Conservation (phyloP, 2,113 vertebrate species). For the Orycteropus afer region DNA sequence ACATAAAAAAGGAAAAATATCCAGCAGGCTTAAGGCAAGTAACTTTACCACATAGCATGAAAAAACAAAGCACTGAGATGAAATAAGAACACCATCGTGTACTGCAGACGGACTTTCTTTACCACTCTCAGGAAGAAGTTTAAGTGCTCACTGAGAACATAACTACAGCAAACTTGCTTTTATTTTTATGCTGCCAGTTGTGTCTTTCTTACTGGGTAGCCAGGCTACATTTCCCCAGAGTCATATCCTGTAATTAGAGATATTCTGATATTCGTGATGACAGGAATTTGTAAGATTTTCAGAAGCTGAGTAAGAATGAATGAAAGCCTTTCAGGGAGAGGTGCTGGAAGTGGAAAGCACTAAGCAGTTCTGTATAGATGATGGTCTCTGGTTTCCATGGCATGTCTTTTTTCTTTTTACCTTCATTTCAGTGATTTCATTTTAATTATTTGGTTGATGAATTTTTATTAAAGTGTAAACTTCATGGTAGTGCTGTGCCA, state of each 20-base stretch:
- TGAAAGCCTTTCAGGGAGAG: constrained; percentile 13
- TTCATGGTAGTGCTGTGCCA: neutral
- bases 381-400: neutral
- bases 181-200: constrained; percentile 57
- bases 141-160: neutral
- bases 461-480: constrained; percentile 46
- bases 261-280: constrained; percentile 54
- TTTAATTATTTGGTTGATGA: constrained; percentile 43
- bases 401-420: constrained; percentile 24
- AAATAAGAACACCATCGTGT: neutral
- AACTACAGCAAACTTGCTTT: constrained; percentile 55
- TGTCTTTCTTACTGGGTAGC: constrained; percentile 69
- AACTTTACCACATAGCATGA: constrained; percentile 60
- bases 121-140: constrained; percentile 61
- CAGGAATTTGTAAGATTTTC: constrained; percentile 3
- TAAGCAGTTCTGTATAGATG: neutral
- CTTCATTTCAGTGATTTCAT: constrained; percentile 41
- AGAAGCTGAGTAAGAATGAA: constrained; percentile 14
- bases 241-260: constrained; percentile 67
- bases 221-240: constrained; percentile 61
- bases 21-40: constrained; percentile 60
- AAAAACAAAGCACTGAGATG: constrained; percentile 47
- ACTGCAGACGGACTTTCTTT: constrained; percentile 15
- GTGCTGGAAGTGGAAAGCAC: neutral
- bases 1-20: constrained; percentile 47